Conservation (phyloP, 2,888 invertebrate genomes). For the Drosophila neotestacea region DNA sequence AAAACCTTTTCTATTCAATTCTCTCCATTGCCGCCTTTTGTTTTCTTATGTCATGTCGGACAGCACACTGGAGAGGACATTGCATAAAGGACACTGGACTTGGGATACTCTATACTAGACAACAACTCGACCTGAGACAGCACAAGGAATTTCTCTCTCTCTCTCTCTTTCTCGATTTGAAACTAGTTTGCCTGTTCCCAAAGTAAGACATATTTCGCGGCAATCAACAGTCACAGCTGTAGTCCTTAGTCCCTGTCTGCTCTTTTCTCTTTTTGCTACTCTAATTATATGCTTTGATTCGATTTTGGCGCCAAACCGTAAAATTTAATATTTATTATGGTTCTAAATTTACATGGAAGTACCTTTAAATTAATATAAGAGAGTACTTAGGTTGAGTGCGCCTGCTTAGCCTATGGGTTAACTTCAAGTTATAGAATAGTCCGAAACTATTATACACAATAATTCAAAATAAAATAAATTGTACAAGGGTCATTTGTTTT, state of each 20-base stretch:
- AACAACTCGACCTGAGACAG: neutral
- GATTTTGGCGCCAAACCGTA: slow-evolving; percentile 53
- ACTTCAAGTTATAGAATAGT: too few relatives aligned
- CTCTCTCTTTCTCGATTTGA: neutral
- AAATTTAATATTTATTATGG: neutral
- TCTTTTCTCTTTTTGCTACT: neutral
- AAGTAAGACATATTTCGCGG: slow-evolving; percentile 73
- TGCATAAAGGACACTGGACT: slow-evolving; percentile 6
- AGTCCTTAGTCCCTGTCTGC: slow-evolving; percentile 7
- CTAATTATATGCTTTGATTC: slow-evolving; percentile 61
- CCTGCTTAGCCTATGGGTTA: too few relatives aligned
- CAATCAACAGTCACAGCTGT: slow-evolving; percentile 70
- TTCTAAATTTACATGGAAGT: too few relatives aligned
- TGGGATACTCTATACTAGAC: neutral
- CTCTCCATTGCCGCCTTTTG: slow-evolving; percentile 49
- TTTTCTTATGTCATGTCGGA: slow-evolving; percentile 76
- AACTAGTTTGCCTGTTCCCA: slow-evolving; percentile 39
- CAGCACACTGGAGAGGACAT: slow-evolving; percentile 41
- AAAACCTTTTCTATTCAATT: slow-evolving; percentile 4
- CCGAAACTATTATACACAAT: too few relatives aligned
- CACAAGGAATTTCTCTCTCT: slow-evolving; percentile 1
- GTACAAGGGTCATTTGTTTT: too few relatives aligned
- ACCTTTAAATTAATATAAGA: too few relatives aligned
- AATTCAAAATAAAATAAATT: too few relatives aligned
- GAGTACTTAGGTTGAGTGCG: too few relatives aligned